phyloP scores from a whole-genome alignment of 1,140 invertebrate genomes.

The Rhagoletis pomonella region DNA sequence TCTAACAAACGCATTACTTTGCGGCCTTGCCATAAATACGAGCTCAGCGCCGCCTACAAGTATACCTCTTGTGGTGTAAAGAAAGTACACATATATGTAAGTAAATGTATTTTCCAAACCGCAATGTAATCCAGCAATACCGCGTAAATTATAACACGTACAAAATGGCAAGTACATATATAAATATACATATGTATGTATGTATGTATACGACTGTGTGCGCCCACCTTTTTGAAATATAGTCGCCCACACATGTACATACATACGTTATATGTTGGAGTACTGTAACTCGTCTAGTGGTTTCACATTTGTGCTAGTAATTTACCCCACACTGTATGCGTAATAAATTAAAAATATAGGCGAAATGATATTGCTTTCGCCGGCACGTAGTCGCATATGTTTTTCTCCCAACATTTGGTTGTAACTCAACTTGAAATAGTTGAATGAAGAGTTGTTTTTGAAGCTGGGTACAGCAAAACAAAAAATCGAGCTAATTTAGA shows the following conservation, averaged over 20 bases:
- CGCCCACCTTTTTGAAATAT: too few relatives aligned
- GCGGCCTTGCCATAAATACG: slow-evolving; percentile 38
- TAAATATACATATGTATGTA: background rate
- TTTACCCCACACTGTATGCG: slow-evolving; percentile 7
- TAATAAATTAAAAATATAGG: slow-evolving; percentile 32
- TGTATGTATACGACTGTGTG: background rate
- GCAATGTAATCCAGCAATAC: slow-evolving; percentile 5
- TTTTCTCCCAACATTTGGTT: background rate
- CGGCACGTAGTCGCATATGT: background rate
- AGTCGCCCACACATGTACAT: background rate
- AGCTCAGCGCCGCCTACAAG: background rate
- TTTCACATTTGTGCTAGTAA: slow-evolving; percentile 5
- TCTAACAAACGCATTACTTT: background rate
- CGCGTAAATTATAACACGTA: slow-evolving; percentile 44
- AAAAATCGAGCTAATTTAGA: too few relatives aligned
- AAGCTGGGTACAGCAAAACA: too few relatives aligned
- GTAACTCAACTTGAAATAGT: background rate
- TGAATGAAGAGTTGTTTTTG: background rate
- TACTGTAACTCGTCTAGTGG: background rate
- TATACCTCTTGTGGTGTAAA: slow-evolving; percentile 3
- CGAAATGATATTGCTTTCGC: background rate
- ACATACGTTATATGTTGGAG: too few relatives aligned
- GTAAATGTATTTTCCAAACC: slow-evolving; percentile 40
- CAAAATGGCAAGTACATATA: background rate
- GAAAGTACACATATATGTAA: background rate